Base-by-base conservation (phyloP, 2,113 vertebrate species). In the Laticauda laticaudata region DNA sequence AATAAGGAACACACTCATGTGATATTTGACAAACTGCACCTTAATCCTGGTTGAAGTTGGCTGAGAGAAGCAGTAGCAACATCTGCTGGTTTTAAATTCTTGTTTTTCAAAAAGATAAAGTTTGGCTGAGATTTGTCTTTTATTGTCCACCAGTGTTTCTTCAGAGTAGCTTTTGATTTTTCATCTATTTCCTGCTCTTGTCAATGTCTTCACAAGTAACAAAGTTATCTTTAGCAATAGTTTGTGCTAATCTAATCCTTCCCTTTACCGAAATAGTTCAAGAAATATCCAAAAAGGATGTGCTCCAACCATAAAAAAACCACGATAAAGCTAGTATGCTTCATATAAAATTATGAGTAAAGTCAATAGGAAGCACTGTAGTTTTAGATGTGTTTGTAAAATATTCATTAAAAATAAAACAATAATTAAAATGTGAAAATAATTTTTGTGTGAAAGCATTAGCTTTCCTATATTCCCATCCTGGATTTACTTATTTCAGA, bases 141-240 rank as follows among this genome's bases (percentile, higher is more conserved):
- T 90, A 93, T 93, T 61, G 75, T 86, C 90, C 90, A 93, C 8
- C 51, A 9, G 51, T 86, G 55, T 90, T 86, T 90, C 88, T 93
- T 43, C 88, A 61, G 20, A 26, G 54, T 39, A 86, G 92, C 12
- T 90, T 90, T 81, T 86, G 21, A 15, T 59, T 86, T 86, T 75
- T 93, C 90, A 93, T 90, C 88, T 90, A 90, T 81, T 90, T 93
- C 88, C 88, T 90, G 88, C 88, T 69, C 29, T 14, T 93, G 88
- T 93, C 92, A 93, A 59, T 90, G 55, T 90, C 75, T 86, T 56
- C 61, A 55, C 75, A 90, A 86, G 54, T 86, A 61, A 45, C 75
- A 86, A 59, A 90, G 29, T 86, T 93, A 93, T 93, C 88, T 93
- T 90, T 90, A 93, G 45, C 55, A 61, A 34, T 57, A 86, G 39